Base-by-base conservation (phyloP, 1,140 invertebrate species). In the Eulimnadia texana region DNA sequence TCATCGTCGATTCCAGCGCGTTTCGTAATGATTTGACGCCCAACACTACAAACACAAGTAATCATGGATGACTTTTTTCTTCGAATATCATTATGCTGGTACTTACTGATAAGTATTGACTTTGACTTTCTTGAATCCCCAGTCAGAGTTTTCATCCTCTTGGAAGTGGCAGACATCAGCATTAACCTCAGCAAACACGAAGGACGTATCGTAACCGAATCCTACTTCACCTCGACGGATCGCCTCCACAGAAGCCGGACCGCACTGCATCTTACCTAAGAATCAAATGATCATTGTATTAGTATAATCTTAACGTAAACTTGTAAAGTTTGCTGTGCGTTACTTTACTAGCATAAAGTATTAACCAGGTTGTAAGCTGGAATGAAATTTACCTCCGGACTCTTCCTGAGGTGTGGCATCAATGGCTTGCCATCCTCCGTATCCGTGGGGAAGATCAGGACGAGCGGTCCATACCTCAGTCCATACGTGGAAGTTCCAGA, bases 401-500 rank as follows among this genome's bases (percentile, higher is more conserved):
- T 64, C 47, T 66, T 77, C 76, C 64, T 77, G 76, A 3, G 76
- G 76, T 20, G 76, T 77, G 1, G 75, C 69, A 68, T 78, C 77
- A 65, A 74, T 71, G 1, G 73, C 74, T 64, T 78, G 77, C 77
- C 77, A 78, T 0, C 77, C 77, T 20, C 74, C 74, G 65, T 73
- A 63, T 76, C 83, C 77, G 0, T 71, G 64, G 0, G 82, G 82
- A 23, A 96, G 72, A 73, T 97, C 93, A 0, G 84, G 81, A 22
- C 93, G 76, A 56, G 81, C 80, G 83, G 94, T 92, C 92, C 92
- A 97, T 1, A 88, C 85, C 73, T 96, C 93, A 72, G 91, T 90
- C 93, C 93, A 97, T 2, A 93, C 91, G 69, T 96, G 93, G 71
- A 91, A 96, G 69, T 95, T 95, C 78, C 69, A 70, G 55, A 70